Base-by-base conservation (phyloP, 2,797 vertebrate genomes). In the Lacerta viridis region DNA sequence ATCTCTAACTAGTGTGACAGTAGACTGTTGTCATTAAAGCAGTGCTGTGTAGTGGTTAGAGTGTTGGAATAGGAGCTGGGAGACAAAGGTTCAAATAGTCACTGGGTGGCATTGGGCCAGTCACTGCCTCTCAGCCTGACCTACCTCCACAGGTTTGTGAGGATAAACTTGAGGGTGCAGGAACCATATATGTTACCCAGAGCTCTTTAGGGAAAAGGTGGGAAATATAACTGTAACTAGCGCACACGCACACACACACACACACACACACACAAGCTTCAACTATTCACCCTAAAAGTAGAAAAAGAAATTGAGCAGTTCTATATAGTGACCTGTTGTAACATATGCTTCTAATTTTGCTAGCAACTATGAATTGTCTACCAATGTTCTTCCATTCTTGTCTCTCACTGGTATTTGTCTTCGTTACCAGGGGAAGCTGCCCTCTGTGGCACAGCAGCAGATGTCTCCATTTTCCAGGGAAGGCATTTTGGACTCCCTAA, bases 401-500 rank as follows among this genome's bases (percentile, higher is more conserved):
- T 96, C 94, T 96, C 94, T 96, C 96, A 96, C 97, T 95, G 95
- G 95, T 94, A 95, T 94, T 96, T 96, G 87, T 94, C 91, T 94
- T 92, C 95, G 95, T 96, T 96, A 89, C 82, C 90, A 98, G 98
- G 98, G 98, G 85, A 98, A 97, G 93, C 95, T 97, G 88, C 96
- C 96, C 91, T 95, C 97, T 89, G 94, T 94, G 94, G 95, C 96
- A 96, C 97, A 97, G 94, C 98, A 97, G 96, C 97, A 97, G 96
- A 97, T 97, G 96, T 97, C 97, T 89, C 94, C 91, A 92, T 88
- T 99, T 94, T 98, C 97, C 89, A 97, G 98, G 86, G 99, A 99
- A 95, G 98, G 98, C 90, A 96, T 99, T 88, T 95, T 99, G 87
- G 99, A 99, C 91, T 98, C 98, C 91, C 95, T 99, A 89, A 96